phyloP scores from a whole-genome alignment of 2,113 vertebrate species.

The Gasterosteus nipponicus region DNA sequence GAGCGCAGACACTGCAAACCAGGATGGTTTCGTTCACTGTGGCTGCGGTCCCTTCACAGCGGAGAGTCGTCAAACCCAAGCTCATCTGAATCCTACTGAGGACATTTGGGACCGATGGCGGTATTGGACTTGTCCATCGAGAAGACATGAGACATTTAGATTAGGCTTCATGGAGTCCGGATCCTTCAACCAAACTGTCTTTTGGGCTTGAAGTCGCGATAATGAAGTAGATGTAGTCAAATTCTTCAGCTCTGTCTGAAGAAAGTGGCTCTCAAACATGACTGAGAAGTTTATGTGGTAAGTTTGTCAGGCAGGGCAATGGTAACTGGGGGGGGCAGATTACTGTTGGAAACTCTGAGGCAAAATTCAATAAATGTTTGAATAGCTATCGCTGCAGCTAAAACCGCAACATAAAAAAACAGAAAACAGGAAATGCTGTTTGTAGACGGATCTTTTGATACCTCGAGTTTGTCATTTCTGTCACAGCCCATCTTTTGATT shows the following conservation, averaged over 20 bases:
- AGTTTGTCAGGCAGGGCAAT: not conserved
- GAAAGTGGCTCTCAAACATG: too few species aligned
- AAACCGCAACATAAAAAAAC: too few species aligned
- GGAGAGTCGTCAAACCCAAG: conserved; percentile 51
- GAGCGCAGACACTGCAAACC: conserved; percentile 2
- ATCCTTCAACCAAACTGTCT: not conserved
- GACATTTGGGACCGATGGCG: conserved; percentile 5
- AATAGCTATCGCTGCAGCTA: too few species aligned
- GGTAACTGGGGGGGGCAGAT: not conserved
- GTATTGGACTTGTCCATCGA: not conserved
- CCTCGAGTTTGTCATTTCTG: too few species aligned
- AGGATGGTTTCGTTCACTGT: conserved; percentile 28
- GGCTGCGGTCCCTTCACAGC: conserved; percentile 31
- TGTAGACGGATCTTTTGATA: too few species aligned
- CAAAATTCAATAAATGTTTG: not conserved
- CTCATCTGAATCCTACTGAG: conserved; percentile 51
- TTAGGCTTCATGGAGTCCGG: not conserved
- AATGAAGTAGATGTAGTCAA: not conserved
- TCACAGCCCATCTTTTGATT: too few species aligned
- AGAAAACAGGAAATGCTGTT: too few species aligned
- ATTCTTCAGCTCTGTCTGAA: not conserved
- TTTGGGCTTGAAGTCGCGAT: not conserved
- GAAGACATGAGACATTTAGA: not conserved
- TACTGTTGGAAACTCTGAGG: too few species aligned
- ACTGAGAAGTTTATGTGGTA: not conserved